These are phyloP conservation scores for Drosophila demipolita DNA, from an alignment of 2,888 invertebrate species.

Conservation along the genomic window DNA sequence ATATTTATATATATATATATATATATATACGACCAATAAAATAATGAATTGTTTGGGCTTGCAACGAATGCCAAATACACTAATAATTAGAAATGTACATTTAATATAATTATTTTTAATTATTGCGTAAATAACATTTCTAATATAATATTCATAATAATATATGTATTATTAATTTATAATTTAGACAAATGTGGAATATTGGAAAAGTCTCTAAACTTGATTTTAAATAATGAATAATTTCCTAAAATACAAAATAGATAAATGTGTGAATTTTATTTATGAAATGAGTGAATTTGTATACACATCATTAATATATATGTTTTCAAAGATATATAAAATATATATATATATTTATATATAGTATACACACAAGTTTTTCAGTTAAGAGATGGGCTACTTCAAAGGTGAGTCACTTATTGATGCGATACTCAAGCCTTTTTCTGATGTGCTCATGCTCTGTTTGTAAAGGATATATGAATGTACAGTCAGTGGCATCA, in stretches of 20 bases:
- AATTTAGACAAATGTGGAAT: too few species aligned
- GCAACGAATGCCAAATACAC: constrained; percentile 29
- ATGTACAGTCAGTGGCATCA: background rate
- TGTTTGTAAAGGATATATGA: background rate
- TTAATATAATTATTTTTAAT: too few species aligned
- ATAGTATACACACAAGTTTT: background rate
- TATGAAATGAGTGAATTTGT: too few species aligned
- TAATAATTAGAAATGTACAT: background rate
- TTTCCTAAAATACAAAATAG: too few species aligned
- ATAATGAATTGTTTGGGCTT: background rate
- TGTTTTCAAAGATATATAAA: background rate
- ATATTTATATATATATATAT: background rate
- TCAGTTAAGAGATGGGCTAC: background rate
- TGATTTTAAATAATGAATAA: too few species aligned
- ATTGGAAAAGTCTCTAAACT: too few species aligned
- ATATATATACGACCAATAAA: background rate
- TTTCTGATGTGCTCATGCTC: background rate
- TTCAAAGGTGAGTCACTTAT: background rate
- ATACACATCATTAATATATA: too few species aligned
- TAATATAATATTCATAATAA: too few species aligned
- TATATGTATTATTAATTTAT: too few species aligned
- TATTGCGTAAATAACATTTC: too few species aligned
- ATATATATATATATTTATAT: background rate
- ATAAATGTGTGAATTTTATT: too few species aligned
- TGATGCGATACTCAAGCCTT: background rate